Conservation (phyloP, 2,888 invertebrate genomes). For the Sinhomidia bicolor region DNA sequence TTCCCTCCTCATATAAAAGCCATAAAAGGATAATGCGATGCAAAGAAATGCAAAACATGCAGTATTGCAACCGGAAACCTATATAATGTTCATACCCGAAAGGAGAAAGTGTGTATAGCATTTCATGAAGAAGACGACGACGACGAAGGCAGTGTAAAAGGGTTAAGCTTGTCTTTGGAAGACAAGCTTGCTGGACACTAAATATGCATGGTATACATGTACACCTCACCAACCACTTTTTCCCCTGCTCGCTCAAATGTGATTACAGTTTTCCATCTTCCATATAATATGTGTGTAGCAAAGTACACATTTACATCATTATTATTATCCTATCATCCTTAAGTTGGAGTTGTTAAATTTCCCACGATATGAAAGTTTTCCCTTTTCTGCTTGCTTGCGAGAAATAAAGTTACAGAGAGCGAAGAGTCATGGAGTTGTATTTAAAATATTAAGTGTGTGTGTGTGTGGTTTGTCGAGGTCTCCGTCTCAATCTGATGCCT, state of each 20-base stretch:
- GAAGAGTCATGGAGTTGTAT: not conserved
- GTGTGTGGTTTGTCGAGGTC: not conserved
- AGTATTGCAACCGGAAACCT: not conserved
- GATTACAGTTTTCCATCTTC: not conserved
- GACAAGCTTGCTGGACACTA: too few species aligned
- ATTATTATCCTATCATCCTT: not conserved
- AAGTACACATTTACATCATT: constrained; percentile 7
- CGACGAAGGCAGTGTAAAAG: not conserved
- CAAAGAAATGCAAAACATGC: constrained; percentile 55
- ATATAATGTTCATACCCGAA: not conserved
- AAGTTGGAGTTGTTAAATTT: constrained; percentile 33
- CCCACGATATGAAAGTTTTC: constrained; percentile 22
- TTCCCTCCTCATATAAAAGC: constrained; percentile 15
- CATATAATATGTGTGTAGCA: not conserved
- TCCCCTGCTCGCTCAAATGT: not conserved
- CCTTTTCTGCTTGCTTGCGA: not conserved
- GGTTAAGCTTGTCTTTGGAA: not conserved
- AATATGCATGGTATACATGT: too few species aligned
- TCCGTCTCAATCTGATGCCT: not conserved
- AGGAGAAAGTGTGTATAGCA: not conserved
- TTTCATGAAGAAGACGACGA: constrained; percentile 9
- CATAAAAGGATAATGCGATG: constrained; percentile 46
- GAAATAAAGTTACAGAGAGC: not conserved
- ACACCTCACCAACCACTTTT: not conserved
- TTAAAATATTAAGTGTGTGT: not conserved